These are phyloP conservation scores for Syngnathus scovelli DNA, from an alignment of 2,113 vertebrate species.

Conservation along the genomic window DNA sequence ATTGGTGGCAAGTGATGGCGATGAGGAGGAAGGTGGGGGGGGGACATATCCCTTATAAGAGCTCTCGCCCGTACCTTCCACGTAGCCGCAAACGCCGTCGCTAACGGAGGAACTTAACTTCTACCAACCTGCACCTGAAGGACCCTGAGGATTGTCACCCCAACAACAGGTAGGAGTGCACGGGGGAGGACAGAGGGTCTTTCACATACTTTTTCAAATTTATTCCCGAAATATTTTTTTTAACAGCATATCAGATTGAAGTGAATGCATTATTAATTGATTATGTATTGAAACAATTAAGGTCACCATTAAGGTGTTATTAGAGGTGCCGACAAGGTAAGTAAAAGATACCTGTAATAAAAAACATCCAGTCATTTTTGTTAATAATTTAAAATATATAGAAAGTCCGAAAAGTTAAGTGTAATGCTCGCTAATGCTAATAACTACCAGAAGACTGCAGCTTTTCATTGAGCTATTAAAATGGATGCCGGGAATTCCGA, in stretches of 20 bases:
- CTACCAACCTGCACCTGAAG: background rate
- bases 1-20: background rate
- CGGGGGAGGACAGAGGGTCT: background rate
- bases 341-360: background rate
- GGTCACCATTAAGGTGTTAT: background rate
- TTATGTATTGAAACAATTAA: background rate
- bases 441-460: no score
- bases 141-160: constrained; percentile 1
- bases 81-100: background rate
- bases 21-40: background rate
- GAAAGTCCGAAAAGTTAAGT: no score
- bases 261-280: no score
- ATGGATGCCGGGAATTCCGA: no score
- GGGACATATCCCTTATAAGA: background rate
- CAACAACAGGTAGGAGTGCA: background rate
- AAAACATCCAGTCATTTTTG: background rate
- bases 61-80: background rate
- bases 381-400: background rate
- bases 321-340: background rate
- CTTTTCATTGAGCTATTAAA: no score
- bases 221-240: no score
- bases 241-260: background rate
- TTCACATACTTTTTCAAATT: background rate
- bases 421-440: no score
- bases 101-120: background rate